Evolutionary conservation across 2,113 vertebrate species (phyloP).

Genomic region (Psettodes erumei): DNA sequence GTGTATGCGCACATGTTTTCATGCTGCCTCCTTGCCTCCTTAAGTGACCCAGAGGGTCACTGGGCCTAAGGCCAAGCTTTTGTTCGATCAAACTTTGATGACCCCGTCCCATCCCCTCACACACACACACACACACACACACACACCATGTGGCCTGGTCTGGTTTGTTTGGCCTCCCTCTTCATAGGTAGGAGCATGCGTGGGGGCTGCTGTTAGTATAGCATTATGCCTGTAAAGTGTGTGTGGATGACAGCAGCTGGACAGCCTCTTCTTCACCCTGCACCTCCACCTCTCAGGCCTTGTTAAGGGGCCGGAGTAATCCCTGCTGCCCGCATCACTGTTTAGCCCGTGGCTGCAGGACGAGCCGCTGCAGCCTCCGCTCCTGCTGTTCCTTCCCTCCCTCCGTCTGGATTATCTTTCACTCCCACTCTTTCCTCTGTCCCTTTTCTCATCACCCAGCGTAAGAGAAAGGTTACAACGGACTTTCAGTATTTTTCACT

Average conservation of each 20-base stretch:
- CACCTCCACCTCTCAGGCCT: slow-evolving; percentile 45
- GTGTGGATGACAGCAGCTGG: slow-evolving; percentile 61
- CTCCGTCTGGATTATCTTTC: background rate
- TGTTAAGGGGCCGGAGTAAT: slow-evolving; percentile 55
- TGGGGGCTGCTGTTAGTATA: slow-evolving; percentile 37
- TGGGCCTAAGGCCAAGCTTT: slow-evolving; percentile 68
- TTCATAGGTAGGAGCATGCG: slow-evolving; percentile 54
- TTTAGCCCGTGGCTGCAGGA: slow-evolving; percentile 50
- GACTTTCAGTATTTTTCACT: too few relatives aligned
- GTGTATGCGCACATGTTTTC: slow-evolving; percentile 31
- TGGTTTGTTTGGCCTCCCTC: slow-evolving; percentile 59
- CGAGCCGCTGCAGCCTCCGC: slow-evolving; percentile 35
- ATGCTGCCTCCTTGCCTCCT: slow-evolving; percentile 56
- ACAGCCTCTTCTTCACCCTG: slow-evolving; percentile 41
- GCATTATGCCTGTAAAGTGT: slow-evolving; percentile 35
- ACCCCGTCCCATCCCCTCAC: slow-evolving; percentile 56
- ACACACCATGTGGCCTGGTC: slow-evolving; percentile 43
- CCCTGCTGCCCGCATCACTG: slow-evolving; percentile 45
- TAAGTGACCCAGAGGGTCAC: slow-evolving; percentile 71
- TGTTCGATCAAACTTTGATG: slow-evolving; percentile 66
- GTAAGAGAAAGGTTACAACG: background rate
- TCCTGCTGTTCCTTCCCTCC: slow-evolving; percentile 19
- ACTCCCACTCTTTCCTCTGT: background rate
- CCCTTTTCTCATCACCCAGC: background rate
- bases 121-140: slow-evolving; percentile 38